phyloP scores from a whole-genome alignment of 1,140 invertebrate species.

The Drosophila saltans region DNA sequence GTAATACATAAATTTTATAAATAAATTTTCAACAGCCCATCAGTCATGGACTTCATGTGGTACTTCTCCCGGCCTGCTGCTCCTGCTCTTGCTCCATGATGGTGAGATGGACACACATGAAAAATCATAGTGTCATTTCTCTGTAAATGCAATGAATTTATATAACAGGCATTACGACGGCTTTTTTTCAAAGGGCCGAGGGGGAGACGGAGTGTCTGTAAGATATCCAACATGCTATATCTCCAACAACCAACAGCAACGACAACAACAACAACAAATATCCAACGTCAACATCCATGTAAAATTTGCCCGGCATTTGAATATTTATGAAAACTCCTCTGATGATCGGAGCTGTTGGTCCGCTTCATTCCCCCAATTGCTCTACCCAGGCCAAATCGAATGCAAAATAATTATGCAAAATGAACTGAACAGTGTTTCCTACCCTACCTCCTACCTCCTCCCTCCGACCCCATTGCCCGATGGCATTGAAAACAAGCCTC shows the following conservation, averaged over 20 bases:
- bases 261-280: neutral
- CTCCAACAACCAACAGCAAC: neutral
- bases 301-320: slow-evolving; percentile 9
- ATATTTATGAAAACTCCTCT: slow-evolving; percentile 17
- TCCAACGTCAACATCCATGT: neutral
- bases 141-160: slow-evolving; percentile 21
- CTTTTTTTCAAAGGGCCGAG: neutral
- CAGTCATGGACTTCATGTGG: slow-evolving; percentile 14
- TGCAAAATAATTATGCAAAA: slow-evolving; percentile 16
- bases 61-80: neutral
- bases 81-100: neutral
- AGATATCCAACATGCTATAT: slow-evolving; percentile 5
- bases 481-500: neutral
- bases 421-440: neutral
- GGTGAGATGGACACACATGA: slow-evolving; percentile 9
- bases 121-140: slow-evolving; percentile 20
- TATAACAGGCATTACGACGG: slow-evolving; percentile 12
- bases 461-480: neutral
- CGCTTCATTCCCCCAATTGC: neutral
- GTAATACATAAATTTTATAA: slow-evolving; percentile 25
- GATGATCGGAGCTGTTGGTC: neutral
- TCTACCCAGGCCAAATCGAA: neutral
- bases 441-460: neutral
- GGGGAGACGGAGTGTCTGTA: neutral
- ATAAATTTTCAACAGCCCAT: slow-evolving; percentile 23